A percentile compares a stretch with the other conserved stretches of the same genome.
Evolutionary conservation across 23 tunicate genomes (phyloP).

Genomic region (Corella eumyota): DNA sequence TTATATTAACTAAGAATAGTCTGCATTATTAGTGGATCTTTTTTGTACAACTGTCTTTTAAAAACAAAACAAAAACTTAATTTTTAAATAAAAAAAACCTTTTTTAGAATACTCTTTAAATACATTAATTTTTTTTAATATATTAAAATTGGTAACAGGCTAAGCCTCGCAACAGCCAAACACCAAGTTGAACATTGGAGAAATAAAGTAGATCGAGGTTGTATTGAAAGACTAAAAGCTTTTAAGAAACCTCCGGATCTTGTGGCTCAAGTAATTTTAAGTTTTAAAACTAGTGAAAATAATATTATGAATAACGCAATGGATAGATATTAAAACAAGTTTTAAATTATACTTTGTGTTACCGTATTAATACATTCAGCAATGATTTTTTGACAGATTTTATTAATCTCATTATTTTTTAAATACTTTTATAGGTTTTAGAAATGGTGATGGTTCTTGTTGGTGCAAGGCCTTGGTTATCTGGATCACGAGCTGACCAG

Average conservation of each 20-base stretch:
- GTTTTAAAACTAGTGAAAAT: not conserved
- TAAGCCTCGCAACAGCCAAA: slow-evolving; percentile 58
- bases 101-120: not conserved
- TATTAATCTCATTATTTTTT: too few species aligned
- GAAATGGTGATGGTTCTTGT: slow-evolving; percentile 96
- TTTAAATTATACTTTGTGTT: too few species aligned
- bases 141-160: slow-evolving; percentile 10
- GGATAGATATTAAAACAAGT: too few species aligned
- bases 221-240: slow-evolving; percentile 83
- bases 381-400: too few species aligned
- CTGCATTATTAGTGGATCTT: not conserved
- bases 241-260: slow-evolving; percentile 79
- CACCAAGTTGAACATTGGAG: slow-evolving; percentile 73
- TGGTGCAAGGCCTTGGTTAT: slow-evolving; percentile 65
- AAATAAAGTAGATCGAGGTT: slow-evolving; percentile 83
- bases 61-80: not conserved
- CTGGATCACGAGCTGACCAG: slow-evolving; percentile 40
- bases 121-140: too few species aligned
- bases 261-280: slow-evolving; percentile 71
- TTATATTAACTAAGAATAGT: not conserved
- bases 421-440: too few species aligned
- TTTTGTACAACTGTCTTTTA: not conserved
- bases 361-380: too few species aligned
- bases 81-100: not conserved
- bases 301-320: not conserved